Evolutionary conservation across 2,113 vertebrate species (phyloP), one percentile per base, ranked within the genome.

Genomic region (Indicator indicator): DNA sequence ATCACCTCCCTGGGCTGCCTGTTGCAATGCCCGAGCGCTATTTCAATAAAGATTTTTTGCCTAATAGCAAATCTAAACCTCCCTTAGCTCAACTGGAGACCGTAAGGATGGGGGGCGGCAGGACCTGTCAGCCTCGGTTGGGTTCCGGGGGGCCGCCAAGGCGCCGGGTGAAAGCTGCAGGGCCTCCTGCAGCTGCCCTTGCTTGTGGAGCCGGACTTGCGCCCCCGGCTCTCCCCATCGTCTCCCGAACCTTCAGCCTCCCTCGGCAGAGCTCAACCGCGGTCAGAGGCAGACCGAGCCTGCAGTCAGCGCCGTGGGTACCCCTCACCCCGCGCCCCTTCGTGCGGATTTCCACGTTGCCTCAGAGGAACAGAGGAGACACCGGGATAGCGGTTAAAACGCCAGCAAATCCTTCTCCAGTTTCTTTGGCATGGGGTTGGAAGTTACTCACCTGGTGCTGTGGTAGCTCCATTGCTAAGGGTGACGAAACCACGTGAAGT

Each of bases 371-470:
- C 40, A 1, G 27, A 54, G 69, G 28, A 33, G 48, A 2, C 7
- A 11, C 70, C 5, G 46, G 5, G 20, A 6, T 7, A 16, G n/a
- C n/a, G 64, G 17, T 11, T 13, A 6, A 11, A 4, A 16, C 2
- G 36, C 2, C 48, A 5, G 60, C 28, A 1, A 1, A 1, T 1
- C 17, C 62, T 19, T 12, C 48, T 20, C 30, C 16, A 7, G 7
- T 9, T 14, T 9, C 76, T 4, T 5, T 9, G 30, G 6, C 13
- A 3, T 4, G 65, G 28, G 28, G 9, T 13, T 8, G 38, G 16
- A 7, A 12, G 74, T 17, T 11, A 6, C 19, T 21, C 9, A 5
- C 16, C 27, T 1, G 0, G 23, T 4, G 67, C 1, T 12, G 79
- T 3, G 28, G 44, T 6, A 17, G 58, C 30, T 30, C 36, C 9